Conservation (phyloP, 2,797 vertebrate genomes). For the Phyllotis vaccarum region DNA sequence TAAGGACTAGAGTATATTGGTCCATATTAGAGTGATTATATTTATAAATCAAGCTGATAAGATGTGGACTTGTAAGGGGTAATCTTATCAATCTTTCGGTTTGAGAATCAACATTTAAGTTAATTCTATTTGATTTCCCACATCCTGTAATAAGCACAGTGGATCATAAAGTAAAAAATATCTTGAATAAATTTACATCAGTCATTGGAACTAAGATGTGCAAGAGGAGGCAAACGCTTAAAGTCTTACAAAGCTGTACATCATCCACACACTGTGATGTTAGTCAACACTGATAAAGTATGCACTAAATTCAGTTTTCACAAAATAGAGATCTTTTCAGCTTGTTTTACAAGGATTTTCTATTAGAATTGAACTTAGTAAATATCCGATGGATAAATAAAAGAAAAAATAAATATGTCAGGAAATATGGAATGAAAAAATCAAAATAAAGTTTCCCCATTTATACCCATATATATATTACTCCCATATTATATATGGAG, state of each 20-base stretch:
- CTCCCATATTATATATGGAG: too few species aligned
- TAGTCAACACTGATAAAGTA: background rate
- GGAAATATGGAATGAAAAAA: background rate
- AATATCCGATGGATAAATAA: background rate
- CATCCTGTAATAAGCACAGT: background rate
- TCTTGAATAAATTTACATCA: background rate
- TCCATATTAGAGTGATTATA: background rate
- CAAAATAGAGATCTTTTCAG: background rate
- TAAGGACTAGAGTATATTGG: background rate
- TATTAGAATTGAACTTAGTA: background rate
- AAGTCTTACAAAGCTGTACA: background rate
- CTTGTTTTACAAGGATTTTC: background rate
- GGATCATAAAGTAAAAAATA: background rate
- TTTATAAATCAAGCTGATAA: background rate
- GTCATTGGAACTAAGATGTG: background rate
- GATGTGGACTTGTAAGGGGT: background rate
- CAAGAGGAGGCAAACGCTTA: background rate
- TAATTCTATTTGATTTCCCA: background rate
- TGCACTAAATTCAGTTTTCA: background rate
- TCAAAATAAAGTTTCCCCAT: background rate
- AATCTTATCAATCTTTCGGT: background rate
- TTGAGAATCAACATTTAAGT: background rate
- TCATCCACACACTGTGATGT: background rate
- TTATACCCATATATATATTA: background rate
- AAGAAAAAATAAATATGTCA: background rate